Evolutionary conservation across 2,888 invertebrate species (phyloP), one percentile per base, ranked within the genome.

Genomic region (Chaetogeoica ovagalla): DNA sequence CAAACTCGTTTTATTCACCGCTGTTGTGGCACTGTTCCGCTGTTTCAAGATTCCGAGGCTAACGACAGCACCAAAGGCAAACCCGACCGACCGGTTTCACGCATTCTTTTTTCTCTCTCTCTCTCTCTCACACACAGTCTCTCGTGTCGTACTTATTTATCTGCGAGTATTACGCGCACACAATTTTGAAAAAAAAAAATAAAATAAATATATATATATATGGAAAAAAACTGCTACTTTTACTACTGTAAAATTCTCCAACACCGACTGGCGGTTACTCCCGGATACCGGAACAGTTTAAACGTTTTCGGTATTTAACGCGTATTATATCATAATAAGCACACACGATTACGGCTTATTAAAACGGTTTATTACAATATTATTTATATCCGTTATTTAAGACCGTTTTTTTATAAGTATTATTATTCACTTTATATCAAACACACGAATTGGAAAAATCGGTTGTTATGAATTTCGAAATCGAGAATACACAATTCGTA

Each of bases 31-130:
- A 55, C 55, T 55, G 43, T 43, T 60, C 37, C 63, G 6, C 77
- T n/a, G 77, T 62, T 48, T 39, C n/a, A 21, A 79, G 63, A 70
- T 79, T n/a, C 71, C 79, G 79, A 79, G 79, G 79, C 71, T 79
- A 79, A 79, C 79, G 71, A 63, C 79, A 79, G 79, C 79, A 79
- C 79, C 79, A 79, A 79, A 71, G 71, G 79, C 71, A 71, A 79
- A 79, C 79, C 63, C 70, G 79, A 79, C 8, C 39, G 79, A 79
- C 79, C 71, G 79, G 79, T 79, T 79, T 21, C 62, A 19, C 63
- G 63, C 43, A 71, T 79, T 71, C 63, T 79, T 39, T 70, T 23
- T 74, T 30, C 30, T 30, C 30, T 30, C 30, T 30, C 30, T 71
- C 63, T 79, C 23, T 70, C 19, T 74, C 55, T 65, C 55, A 66